Percentiles rank a stretch among this genome's conserved stretches.
Conservation (phyloP, 2,888 invertebrate species). For the Ditula angustiorana region DNA sequence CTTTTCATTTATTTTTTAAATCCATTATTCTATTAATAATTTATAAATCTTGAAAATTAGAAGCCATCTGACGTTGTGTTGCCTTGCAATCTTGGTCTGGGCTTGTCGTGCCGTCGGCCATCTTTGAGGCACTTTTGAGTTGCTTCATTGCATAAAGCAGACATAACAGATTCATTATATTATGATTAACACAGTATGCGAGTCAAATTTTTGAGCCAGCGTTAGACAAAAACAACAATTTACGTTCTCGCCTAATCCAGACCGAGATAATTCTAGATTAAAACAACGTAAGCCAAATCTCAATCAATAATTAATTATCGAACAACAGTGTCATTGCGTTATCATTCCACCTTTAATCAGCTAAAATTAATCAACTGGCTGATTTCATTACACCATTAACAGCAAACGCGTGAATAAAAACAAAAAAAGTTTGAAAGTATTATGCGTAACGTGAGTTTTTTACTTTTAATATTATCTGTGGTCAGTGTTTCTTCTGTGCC, state of each 20-base stretch:
- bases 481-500: constrained; percentile 18
- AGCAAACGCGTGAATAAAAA: constrained; percentile 20
- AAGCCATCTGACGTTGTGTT: no score
- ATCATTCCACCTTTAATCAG: constrained; percentile 20
- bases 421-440: background rate
- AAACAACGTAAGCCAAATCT: constrained; percentile 4
- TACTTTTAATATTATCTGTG: constrained; percentile 34
- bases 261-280: constrained; percentile 9
- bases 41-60: no score
- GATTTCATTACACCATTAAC: constrained; percentile 12
- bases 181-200: background rate
- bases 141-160: no score
- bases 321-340: constrained; percentile 18
- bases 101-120: no score
- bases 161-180: no score
- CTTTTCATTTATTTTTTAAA: no score
- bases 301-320: constrained; percentile 38
- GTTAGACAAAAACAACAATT: background rate
- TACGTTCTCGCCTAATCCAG: constrained; percentile 1
- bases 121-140: no score
- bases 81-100: no score
- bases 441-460: constrained; percentile 21
- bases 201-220: background rate
- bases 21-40: no score
- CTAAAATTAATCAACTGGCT: constrained; percentile 4